These are phyloP conservation scores for Tethea ocularis DNA, from an alignment of 2,888 invertebrate species.

Conservation along the genomic window DNA sequence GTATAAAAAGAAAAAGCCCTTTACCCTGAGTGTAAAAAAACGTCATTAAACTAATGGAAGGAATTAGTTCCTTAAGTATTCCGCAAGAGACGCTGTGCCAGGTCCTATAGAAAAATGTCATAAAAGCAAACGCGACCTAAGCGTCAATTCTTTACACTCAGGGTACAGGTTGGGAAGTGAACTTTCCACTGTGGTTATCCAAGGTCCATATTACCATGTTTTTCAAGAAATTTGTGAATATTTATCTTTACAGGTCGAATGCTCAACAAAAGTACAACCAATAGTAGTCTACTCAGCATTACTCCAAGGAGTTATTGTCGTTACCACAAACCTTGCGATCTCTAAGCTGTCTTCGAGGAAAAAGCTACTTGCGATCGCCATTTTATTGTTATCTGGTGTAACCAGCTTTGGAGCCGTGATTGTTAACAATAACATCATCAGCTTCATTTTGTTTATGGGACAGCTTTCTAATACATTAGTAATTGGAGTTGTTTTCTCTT, in stretches of 20 bases:
- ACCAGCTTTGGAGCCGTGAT: conserved; percentile 19
- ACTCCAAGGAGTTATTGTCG: conserved; percentile 11
- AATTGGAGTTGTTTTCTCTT: conserved; percentile 22
- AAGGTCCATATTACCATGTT: too few species aligned
- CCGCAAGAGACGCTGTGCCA: too few species aligned
- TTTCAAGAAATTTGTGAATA: too few species aligned
- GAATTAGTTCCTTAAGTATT: too few species aligned
- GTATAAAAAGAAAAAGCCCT: too few species aligned
- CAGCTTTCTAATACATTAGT: conserved; percentile 5
- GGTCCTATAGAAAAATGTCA: too few species aligned
- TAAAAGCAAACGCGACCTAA: too few species aligned
- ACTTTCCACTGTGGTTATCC: too few species aligned
- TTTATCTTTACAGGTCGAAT: conserved; percentile 1
- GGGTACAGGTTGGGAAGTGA: too few species aligned
- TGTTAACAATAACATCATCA: conserved; percentile 21
- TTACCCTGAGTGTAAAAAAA: too few species aligned
- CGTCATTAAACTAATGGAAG: too few species aligned
- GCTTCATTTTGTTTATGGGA: conserved; percentile 18
- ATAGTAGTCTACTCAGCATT: conserved; percentile 7
- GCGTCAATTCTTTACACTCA: too few species aligned
- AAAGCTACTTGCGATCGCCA: conserved; percentile 20
- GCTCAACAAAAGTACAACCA: conserved; percentile 7
- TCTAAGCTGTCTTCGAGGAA: conserved; percentile 24
- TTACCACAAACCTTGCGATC: conserved; percentile 22
- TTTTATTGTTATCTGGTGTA: conserved; percentile 15